Conservation (phyloP, 1,140 invertebrate genomes). For the Drosophila athabasca region DNA sequence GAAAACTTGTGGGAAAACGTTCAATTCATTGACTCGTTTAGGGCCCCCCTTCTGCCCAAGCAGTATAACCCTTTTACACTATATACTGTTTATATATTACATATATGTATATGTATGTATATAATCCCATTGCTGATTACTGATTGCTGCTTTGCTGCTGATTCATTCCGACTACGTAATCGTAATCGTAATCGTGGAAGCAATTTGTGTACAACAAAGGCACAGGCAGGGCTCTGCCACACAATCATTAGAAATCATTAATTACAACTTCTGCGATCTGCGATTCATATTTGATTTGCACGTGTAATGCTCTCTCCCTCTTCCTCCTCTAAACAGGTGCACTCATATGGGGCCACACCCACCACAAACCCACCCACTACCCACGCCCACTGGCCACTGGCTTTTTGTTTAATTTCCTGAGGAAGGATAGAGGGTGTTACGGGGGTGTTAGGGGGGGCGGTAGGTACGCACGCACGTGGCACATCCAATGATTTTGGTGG, state of each 20-base stretch:
- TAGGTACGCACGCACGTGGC: slow-evolving; percentile 27
- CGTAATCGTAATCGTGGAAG: slow-evolving; percentile 17
- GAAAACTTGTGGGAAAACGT: slow-evolving; percentile 17
- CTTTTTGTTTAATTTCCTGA: slow-evolving; percentile 24
- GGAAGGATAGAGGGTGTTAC: not conserved
- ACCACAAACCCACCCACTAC: not conserved
- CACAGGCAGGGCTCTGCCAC: not conserved
- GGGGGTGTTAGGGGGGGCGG: too few relatives aligned
- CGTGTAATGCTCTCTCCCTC: slow-evolving; percentile 44
- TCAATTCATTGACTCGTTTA: slow-evolving; percentile 9
- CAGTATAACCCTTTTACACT: too few relatives aligned
- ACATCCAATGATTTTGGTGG: slow-evolving; percentile 12
- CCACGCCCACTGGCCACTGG: not conserved
- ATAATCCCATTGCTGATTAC: slow-evolving; percentile 39
- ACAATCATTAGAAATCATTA: slow-evolving; percentile 40
- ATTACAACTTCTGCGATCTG: slow-evolving; percentile 59
- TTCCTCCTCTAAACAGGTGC: slow-evolving; percentile 32
- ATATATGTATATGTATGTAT: slow-evolving; percentile 6
- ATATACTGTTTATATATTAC: too few relatives aligned
- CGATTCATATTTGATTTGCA: slow-evolving; percentile 55
- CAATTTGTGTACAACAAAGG: slow-evolving; percentile 26
- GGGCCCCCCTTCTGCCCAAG: not conserved
- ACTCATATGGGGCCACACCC: slow-evolving; percentile 19
- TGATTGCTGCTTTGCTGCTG: slow-evolving; percentile 11
- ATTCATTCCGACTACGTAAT: slow-evolving; percentile 49